Percentiles rank a stretch among this genome's conserved stretches.
These are phyloP conservation scores for Formica exsecta DNA, from an alignment of 1,140 invertebrate genomes.

Conservation along the genomic window DNA sequence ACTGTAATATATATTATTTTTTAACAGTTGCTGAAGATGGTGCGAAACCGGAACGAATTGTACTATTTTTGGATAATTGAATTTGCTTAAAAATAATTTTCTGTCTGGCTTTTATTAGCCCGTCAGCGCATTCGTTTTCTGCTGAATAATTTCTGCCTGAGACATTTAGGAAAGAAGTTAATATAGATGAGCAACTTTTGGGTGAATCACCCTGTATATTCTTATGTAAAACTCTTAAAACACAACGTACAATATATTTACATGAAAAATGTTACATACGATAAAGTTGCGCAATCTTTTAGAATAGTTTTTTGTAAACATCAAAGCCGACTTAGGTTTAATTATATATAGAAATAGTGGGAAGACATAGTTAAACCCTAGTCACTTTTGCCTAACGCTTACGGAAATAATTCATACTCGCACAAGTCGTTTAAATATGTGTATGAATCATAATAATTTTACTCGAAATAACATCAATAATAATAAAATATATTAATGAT, in stretches of 20 bases:
- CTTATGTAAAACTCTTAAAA: slow-evolving; percentile 48
- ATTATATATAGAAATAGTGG: neutral
- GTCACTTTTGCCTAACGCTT: neutral
- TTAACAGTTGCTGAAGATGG: too few species aligned
- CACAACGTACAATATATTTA: slow-evolving; percentile 36
- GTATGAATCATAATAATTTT: slow-evolving; percentile 2
- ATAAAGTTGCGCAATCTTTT: slow-evolving; percentile 23
- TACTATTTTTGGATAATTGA: too few species aligned
- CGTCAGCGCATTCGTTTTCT: neutral
- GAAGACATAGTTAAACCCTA: slow-evolving; percentile 7
- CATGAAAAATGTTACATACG: slow-evolving; percentile 25
- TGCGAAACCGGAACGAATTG: neutral
- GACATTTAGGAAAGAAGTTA: slow-evolving; percentile 7
- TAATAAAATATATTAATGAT: slow-evolving; percentile 16
- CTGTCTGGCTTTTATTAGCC: too few species aligned
- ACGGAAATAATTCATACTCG: slow-evolving; percentile 7
- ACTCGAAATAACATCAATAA: slow-evolving; percentile 24
- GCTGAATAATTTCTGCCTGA: neutral
- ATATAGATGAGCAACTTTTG: slow-evolving; percentile 14
- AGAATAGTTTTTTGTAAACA: slow-evolving; percentile 1
- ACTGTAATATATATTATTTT: too few species aligned
- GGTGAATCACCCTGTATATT: slow-evolving; percentile 30
- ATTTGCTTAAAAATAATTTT: too few species aligned
- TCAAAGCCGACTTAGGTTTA: neutral
- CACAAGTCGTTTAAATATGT: neutral